phyloP scores from a whole-genome alignment of 2,113 vertebrate species.

The Toxotes jaculatrix region DNA sequence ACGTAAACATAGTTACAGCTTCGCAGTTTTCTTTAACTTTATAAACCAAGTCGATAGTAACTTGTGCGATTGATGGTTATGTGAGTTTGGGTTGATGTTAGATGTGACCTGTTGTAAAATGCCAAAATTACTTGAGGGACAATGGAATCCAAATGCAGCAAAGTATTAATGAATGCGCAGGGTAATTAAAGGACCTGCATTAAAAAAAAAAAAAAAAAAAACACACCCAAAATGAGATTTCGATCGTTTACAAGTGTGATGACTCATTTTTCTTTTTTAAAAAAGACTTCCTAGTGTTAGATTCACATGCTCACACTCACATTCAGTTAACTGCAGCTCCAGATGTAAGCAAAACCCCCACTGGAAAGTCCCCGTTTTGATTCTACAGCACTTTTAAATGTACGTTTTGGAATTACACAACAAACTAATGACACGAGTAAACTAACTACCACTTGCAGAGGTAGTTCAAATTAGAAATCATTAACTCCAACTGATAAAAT shows the following conservation, averaged over 20 bases:
- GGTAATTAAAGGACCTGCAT: too few relatives aligned
- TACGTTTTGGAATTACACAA: background rate
- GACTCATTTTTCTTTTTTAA: background rate
- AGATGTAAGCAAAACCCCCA: slow-evolving; percentile 29
- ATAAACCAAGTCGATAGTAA: too few relatives aligned
- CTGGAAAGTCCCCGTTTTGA: slow-evolving; percentile 58
- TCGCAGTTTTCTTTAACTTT: background rate
- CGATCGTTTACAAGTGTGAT: background rate
- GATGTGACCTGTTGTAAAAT: too few relatives aligned
- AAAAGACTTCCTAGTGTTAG: background rate
- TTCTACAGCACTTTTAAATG: background rate
- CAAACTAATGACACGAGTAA: background rate
- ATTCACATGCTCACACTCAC: background rate
- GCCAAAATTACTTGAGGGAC: background rate
- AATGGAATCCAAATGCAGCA: too few relatives aligned
- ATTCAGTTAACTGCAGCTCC: background rate
- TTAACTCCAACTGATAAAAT: slow-evolving; percentile 30
- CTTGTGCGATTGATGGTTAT: too few relatives aligned
- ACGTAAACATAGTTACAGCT: background rate
- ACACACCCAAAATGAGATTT: too few relatives aligned
- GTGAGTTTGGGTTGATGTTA: too few relatives aligned
- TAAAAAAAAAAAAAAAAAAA: too few relatives aligned
- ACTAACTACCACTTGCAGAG: background rate
- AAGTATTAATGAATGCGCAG: too few relatives aligned
- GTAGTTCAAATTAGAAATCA: background rate